Evolutionary conservation across 2,888 invertebrate genomes (phyloP), one percentile per base, ranked within the genome.

Genomic region (Microdon myrmicae): DNA sequence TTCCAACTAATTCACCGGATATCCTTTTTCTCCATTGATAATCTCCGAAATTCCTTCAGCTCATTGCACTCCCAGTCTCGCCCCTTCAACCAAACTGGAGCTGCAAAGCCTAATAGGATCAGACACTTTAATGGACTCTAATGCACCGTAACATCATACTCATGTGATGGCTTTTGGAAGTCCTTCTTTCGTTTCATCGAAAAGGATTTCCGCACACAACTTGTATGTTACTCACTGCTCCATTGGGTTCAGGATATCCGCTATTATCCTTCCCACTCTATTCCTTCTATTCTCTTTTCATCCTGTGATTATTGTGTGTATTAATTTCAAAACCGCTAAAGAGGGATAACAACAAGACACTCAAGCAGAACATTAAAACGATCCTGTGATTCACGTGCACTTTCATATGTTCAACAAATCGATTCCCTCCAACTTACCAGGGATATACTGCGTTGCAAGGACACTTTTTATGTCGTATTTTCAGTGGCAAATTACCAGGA

Each of bases 41-140:
- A 25, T 23, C 44, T 34, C 26, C 23, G 14, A 34, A 45, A 12
- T n/a, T 9, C 12, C 23, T 25, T 9, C 16, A 14, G 16, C 34
- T 23, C 25, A 22, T 19, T 32, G 6, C 16, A 26, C 13, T 7
- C 3, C 25, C 10, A 16, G 10, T 10, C 28, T 28, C 28, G 22
- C 26, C 34, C 34, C 10, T 3, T 3, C 16, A 37, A 37, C 37
- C 10, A 37, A 8, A 45, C 23, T n/a, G 29, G 22, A 26, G 29
- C n/a, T n/a, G n/a, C n/a, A 39, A 44, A 55, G 17, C 29, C 13
- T 61, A 64, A 64, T 56, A 58, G 51, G 58, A 53, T 53, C 51
- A 64, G 51, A 29, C 64, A 64, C 51, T 64, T 64, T 56, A 64
- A 64, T 64, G 45, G 51, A 58, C 58, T 45, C 41, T 56, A 56